Evolutionary conservation across 2,888 invertebrate genomes (phyloP).

Genomic region (Hyalella azteca): DNA sequence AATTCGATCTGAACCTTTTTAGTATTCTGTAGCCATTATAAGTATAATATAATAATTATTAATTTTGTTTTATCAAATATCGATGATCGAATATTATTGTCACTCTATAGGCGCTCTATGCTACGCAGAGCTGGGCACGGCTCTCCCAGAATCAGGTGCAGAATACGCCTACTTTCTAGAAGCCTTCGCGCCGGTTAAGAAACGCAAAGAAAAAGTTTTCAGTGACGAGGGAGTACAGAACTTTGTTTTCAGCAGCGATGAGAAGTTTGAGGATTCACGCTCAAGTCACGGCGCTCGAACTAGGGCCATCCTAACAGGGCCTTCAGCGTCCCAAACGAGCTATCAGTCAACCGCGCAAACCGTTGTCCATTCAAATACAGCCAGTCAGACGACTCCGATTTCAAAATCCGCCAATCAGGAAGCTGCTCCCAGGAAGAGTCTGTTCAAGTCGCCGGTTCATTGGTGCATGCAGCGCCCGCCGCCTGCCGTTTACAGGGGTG

Average conservation of each 20-base stretch:
- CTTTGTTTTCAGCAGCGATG: background rate
- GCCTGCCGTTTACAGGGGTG: background rate
- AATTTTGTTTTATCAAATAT: too few species aligned
- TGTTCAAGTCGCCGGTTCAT: background rate
- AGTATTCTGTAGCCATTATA: too few species aligned
- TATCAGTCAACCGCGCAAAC: background rate
- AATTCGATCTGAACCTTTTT: too few species aligned
- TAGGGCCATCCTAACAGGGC: too few species aligned
- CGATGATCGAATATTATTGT: too few species aligned
- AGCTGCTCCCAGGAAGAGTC: background rate
- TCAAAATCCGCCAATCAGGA: background rate
- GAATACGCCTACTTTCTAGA: conserved; percentile 97
- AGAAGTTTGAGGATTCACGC: background rate
- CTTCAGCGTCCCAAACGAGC: too few species aligned
- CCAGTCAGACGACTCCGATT: background rate
- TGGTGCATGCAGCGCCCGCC: background rate
- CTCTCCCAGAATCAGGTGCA: conserved; percentile 93
- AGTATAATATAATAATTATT: too few species aligned
- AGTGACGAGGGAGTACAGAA: background rate
- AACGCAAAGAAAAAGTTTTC: conserved; percentile 8
- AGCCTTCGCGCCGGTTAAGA: conserved; percentile 69
- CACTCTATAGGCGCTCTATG: conserved; percentile 78
- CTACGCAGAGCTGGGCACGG: conserved; percentile 92
- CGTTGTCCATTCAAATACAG: too few species aligned
- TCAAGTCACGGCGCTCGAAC: too few species aligned